Conservation (phyloP, 1,140 invertebrate genomes). For the Orussus abietinus region DNA sequence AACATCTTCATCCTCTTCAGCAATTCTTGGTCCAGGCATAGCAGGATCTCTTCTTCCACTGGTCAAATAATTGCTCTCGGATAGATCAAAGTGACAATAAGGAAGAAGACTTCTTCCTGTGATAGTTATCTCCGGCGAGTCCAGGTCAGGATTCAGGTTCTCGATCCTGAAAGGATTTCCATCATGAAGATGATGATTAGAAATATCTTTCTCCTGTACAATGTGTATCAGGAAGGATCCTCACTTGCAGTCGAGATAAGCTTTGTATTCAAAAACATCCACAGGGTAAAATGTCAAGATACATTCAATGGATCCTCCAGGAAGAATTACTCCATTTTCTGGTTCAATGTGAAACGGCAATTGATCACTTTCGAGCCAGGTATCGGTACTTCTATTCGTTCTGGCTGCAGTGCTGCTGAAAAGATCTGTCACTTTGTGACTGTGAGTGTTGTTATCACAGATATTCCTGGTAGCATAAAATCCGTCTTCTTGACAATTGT, state of each 20-base stretch:
- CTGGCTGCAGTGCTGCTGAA: slow-evolving; percentile 30
- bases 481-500: too few relatives aligned
- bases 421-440: too few relatives aligned
- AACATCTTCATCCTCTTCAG: slow-evolving; percentile 25
- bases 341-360: slow-evolving; percentile 36
- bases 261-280: slow-evolving; percentile 39
- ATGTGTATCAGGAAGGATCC: too few relatives aligned
- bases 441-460: neutral
- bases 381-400: slow-evolving; percentile 30
- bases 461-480: too few relatives aligned
- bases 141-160: slow-evolving; percentile 30
- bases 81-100: slow-evolving; percentile 55
- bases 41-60: slow-evolving; percentile 43
- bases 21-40: slow-evolving; percentile 19
- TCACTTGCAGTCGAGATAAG: slow-evolving; percentile 35
- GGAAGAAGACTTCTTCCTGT: slow-evolving; percentile 48
- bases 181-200: too few relatives aligned
- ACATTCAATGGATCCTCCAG: slow-evolving; percentile 22
- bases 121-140: slow-evolving; percentile 24
- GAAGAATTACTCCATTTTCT: slow-evolving; percentile 25
- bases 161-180: slow-evolving; percentile 35
- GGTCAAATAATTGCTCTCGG: slow-evolving; percentile 53
- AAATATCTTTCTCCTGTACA: too few relatives aligned
- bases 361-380: slow-evolving; percentile 33
- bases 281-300: slow-evolving; percentile 31